A percentile compares a stretch with the other conserved stretches of the same genome.
These are phyloP conservation scores for Jaculus jaculus DNA, from an alignment of 2,113 vertebrate genomes.

Conservation along the genomic window DNA sequence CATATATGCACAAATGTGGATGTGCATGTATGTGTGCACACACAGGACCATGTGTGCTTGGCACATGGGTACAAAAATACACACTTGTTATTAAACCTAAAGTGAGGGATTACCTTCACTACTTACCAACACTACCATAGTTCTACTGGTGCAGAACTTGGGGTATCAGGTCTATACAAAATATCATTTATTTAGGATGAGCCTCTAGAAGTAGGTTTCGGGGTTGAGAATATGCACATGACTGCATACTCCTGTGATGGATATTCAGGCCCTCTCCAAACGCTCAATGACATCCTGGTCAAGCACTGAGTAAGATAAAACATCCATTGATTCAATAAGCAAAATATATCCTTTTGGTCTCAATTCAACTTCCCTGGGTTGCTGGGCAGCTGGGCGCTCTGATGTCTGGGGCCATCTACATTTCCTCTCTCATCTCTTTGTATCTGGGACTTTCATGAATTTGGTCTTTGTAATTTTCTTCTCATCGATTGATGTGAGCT, in stretches of 20 bases:
- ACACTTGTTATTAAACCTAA: not conserved
- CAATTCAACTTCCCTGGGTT: too few relatives aligned
- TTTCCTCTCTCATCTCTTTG: not conserved
- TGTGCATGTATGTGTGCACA: not conserved
- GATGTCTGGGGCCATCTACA: rapidly evolving
- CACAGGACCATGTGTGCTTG: not conserved
- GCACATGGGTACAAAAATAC: not conserved
- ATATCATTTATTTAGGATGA: not conserved
- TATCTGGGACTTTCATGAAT: too few relatives aligned
- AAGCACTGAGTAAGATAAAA: not conserved
- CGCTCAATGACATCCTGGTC: not conserved
- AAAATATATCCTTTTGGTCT: not conserved
- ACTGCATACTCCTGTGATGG: not conserved
- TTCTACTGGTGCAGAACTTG: not conserved
- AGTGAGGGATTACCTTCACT: not conserved
- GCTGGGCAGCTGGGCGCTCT: rapidly evolving
- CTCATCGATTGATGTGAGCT: not conserved
- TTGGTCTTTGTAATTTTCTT: not conserved
- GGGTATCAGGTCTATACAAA: too few relatives aligned
- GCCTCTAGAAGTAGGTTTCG: not conserved
- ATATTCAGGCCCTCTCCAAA: not conserved
- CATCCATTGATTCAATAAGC: not conserved
- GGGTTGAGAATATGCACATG: not conserved
- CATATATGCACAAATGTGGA: too few relatives aligned
- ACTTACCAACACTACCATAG: not conserved